These are phyloP conservation scores for Oryzias dopingdopingensis DNA, from an alignment of 2,797 vertebrate genomes.

Conservation along the genomic window DNA sequence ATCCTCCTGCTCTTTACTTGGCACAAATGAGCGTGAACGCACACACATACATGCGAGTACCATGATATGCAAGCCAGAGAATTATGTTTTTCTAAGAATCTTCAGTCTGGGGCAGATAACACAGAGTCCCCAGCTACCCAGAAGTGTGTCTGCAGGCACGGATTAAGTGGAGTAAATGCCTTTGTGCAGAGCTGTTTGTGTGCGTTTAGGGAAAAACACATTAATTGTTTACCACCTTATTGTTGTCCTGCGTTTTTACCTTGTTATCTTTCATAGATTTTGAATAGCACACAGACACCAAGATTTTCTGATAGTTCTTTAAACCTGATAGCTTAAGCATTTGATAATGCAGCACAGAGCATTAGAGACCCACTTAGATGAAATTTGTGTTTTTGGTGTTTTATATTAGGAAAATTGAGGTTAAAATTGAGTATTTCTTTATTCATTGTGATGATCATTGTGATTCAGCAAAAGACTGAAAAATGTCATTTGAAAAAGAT, in stretches of 20 bases:
- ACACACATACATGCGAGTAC: constrained; percentile 14
- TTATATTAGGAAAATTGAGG: too few relatives aligned
- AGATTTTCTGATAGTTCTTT: too few relatives aligned
- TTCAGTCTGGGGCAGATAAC: constrained; percentile 65
- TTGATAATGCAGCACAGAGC: too few relatives aligned
- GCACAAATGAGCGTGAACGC: constrained; percentile 8
- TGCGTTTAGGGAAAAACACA: not conserved
- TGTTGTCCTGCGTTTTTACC: constrained; percentile 36
- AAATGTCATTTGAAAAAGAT: too few relatives aligned
- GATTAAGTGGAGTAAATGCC: constrained; percentile 48
- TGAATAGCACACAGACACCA: constrained; percentile 8
- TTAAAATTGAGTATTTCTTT: too few relatives aligned
- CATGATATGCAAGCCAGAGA: constrained; percentile 43
- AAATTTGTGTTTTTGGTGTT: too few relatives aligned
- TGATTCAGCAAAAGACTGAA: too few relatives aligned
- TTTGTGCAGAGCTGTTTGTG: constrained; percentile 15
- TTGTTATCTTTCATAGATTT: constrained; percentile 23
- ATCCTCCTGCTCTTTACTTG: constrained; percentile 43
- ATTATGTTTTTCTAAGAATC: constrained; percentile 60
- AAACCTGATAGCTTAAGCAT: too few relatives aligned
- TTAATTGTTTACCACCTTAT: constrained; percentile 23
- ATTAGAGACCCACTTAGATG: too few relatives aligned
- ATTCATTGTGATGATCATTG: too few relatives aligned
- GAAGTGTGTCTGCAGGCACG: constrained; percentile 68
- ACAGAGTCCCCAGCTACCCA: constrained; percentile 52